Percentiles rank a stretch among this genome's conserved stretches.
Conservation (phyloP, 2,888 invertebrate genomes). For the Dasypogon diadema region DNA sequence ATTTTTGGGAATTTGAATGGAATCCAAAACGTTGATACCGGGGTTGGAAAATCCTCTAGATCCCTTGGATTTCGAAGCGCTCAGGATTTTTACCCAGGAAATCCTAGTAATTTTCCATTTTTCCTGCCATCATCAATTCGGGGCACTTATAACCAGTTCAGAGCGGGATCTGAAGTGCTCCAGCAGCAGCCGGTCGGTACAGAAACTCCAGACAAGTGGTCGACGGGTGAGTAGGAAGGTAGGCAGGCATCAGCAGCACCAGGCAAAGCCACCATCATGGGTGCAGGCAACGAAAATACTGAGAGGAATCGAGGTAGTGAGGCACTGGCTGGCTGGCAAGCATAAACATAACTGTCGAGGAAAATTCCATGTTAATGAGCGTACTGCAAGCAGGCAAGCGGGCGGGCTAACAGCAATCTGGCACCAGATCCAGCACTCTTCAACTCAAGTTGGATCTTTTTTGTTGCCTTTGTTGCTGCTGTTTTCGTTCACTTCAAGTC, state of each 20-base stretch:
- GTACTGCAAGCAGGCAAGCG: neutral
- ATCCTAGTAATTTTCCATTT: neutral
- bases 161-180: neutral
- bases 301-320: neutral
- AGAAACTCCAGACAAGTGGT: neutral
- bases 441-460: neutral
- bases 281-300: neutral
- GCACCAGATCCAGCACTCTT: neutral
- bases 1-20: neutral
- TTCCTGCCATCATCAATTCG: neutral
- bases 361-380: slow-evolving; percentile 1
- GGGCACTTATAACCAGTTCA: neutral
- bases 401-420: neutral
- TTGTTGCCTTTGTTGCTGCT: neutral
- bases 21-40: neutral
- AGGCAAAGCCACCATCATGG: neutral
- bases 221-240: neutral
- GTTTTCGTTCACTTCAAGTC: neutral
- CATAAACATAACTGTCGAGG: neutral
- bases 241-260: neutral
- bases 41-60: neutral
- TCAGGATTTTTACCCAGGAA: neutral
- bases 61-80: neutral
- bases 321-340: neutral
- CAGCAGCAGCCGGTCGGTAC: neutral